Evolutionary conservation across 2,113 vertebrate species (phyloP).

Genomic region (Nematolebias whitei): DNA sequence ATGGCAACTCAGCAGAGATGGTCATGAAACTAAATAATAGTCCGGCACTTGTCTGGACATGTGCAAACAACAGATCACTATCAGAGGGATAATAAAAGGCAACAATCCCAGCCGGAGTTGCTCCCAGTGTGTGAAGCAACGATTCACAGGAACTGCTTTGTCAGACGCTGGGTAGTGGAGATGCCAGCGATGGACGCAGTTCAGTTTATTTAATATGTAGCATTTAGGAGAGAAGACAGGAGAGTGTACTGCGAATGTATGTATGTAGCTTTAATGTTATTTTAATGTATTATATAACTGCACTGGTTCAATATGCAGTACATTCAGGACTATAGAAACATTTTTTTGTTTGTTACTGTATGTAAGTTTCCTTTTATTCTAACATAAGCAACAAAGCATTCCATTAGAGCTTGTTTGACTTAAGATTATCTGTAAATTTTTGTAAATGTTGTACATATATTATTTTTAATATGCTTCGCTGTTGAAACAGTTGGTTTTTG

Average conservation of each 20-base stretch:
- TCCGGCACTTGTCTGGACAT: constrained; percentile 72
- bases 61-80: constrained; percentile 80
- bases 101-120: constrained; percentile 27
- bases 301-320: constrained; percentile 26
- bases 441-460: constrained; percentile 57
- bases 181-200: constrained; percentile 12
- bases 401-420: constrained; percentile 48
- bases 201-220: constrained; percentile 55
- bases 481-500: constrained; percentile 13
- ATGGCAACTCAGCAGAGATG: constrained; percentile 81
- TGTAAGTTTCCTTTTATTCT: constrained; percentile 23
- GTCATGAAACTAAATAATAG: constrained; percentile 79
- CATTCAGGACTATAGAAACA: constrained; percentile 38
- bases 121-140: constrained; percentile 34
- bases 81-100: constrained; percentile 65
- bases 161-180: constrained; percentile 27
- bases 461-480: constrained; percentile 41
- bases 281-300: constrained; percentile 25
- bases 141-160: constrained; percentile 26
- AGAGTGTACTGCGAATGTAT: constrained; percentile 27
- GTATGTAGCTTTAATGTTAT: constrained; percentile 25
- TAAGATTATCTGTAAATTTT: constrained; percentile 39
- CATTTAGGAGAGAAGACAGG: constrained; percentile 38
- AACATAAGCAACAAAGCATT: constrained; percentile 57
- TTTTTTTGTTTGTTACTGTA: constrained; percentile 7